Evolutionary conservation across 2,797 vertebrate species (phyloP).

Genomic region (Darevskia mixta): DNA sequence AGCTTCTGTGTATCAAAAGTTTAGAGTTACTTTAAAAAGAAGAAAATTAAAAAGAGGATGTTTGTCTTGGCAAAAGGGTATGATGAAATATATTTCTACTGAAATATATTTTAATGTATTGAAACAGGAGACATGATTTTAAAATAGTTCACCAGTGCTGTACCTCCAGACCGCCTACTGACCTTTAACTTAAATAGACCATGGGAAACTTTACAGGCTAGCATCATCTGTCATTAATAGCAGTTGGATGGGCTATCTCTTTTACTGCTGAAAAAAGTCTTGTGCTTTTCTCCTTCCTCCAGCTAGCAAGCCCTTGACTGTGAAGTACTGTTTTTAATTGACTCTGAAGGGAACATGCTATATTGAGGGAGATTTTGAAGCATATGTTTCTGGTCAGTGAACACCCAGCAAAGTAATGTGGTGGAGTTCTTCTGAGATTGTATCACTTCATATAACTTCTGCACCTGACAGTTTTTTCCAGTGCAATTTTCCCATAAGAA

Average conservation of each 20-base stretch:
- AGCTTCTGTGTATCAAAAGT: slow-evolving; percentile 12
- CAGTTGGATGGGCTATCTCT: background rate
- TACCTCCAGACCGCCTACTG: slow-evolving; percentile 30
- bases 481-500: background rate
- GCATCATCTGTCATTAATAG: slow-evolving; percentile 40
- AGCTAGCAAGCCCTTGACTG: background rate
- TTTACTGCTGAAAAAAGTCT: slow-evolving; percentile 2
- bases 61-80: slow-evolving; percentile 7
- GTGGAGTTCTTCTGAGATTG: background rate
- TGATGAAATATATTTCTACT: slow-evolving; percentile 7
- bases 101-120: slow-evolving; percentile 10
- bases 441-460: background rate
- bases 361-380: background rate
- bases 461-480: background rate
- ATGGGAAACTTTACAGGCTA: slow-evolving; percentile 24
- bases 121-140: slow-evolving; percentile 18
- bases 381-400: background rate
- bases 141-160: slow-evolving; percentile 22
- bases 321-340: slow-evolving; percentile 7
- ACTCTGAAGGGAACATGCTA: background rate
- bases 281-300: background rate
- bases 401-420: background rate
- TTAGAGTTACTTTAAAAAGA: background rate
- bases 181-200: slow-evolving; percentile 49
- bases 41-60: background rate